Base-by-base conservation (phyloP, 2,888 invertebrate species). In the Liodrosophila aerea region DNA sequence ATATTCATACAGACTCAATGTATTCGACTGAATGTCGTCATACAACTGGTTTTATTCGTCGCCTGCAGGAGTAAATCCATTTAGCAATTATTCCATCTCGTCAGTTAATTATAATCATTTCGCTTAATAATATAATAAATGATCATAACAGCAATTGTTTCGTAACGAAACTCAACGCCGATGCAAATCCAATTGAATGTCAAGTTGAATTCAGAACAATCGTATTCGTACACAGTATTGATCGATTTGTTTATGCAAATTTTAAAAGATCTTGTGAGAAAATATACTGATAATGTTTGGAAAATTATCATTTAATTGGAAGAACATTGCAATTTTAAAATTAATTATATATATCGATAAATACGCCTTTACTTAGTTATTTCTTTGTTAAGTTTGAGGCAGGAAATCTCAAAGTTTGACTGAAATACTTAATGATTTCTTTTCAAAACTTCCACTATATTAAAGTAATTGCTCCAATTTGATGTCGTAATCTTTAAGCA, bases 1-100 rank as follows among this genome's bases (percentile, higher is more conserved):
- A 41, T 31, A 29, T 46, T 30, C 59, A 59, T 54, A 50, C 57
- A 41, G 59, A 44, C 51, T 61, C 46, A 44, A 29, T 50, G 51
- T 30, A 51, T 41, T 16, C 31, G 41, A 13, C 18, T 47, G 16
- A 45, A 81, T 84, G 85, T 54, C 76, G 85, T 85, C 78, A 85
- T 84, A 9, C 72, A 51, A 60, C 44, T 60, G 63, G 64, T 76
- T 71, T 72, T 63, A n/a, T 22, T 22, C 5, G 3, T 22, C 5
- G 82, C 85, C 85, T 64, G 82, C 82, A 78, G 85, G 82, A 78
- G 82, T 60, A 61, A 74, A 80, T 45, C 49, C 71, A 80, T 76
- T 76, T 83, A 56, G 75, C 80, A 83, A 80, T 83, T 82, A 56
- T 51, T 44, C 57, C 59, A 40, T 43, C 33, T 59, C 49, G 84